Base-by-base conservation (phyloP, 1,140 invertebrate genomes). In the Rhagoletis pomonella region DNA sequence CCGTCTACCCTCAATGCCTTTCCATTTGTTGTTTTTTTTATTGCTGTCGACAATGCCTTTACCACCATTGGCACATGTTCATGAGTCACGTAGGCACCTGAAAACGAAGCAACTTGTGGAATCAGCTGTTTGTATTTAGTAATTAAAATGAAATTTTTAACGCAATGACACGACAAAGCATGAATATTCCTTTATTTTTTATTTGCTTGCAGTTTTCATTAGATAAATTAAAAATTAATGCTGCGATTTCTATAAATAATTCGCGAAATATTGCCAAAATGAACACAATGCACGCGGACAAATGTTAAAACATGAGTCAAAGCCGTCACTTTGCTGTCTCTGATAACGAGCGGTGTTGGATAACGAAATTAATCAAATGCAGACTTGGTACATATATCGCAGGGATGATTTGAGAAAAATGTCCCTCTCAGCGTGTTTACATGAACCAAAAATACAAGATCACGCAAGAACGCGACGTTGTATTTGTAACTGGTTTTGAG, bases 51-150 rank as follows among this genome's bases (percentile, higher is more conserved):
- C 50, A 86, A 29, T 58, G 14, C 86, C 69, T 86, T 62, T 65
- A 4, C 50, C 42, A 91, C 91, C 91, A 91, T 91, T 91, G 91
- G 91, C 91, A 92, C 90, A 88, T 90, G 90, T 84, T 88, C 91
- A 90, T 91, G 91, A 91, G 91, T 91, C 91, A 91, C 91, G 91
- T 91, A 91, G 91, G 91, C 91, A 86, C 73, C 73, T 81, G 73
- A 81, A 58, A 3, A 0, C 47, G n/a, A 17, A 55, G 73, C 60
- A 62, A 29, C 73, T 81, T 17, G 47, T 55, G 9, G 44, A n/a
- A 81, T 81, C 73, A 81, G 73, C 44, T 81, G 73, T n/a, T 55
- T 42, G 17, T n/a, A 19, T 55, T 50, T 81, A 55, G 19, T 7
- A 44, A 81, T 29, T 47, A 19, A 50, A 77, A 81, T 62, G 44